Evolutionary conservation across 2,888 invertebrate genomes (phyloP).

Genomic region (Alloscopus bannaensis): DNA sequence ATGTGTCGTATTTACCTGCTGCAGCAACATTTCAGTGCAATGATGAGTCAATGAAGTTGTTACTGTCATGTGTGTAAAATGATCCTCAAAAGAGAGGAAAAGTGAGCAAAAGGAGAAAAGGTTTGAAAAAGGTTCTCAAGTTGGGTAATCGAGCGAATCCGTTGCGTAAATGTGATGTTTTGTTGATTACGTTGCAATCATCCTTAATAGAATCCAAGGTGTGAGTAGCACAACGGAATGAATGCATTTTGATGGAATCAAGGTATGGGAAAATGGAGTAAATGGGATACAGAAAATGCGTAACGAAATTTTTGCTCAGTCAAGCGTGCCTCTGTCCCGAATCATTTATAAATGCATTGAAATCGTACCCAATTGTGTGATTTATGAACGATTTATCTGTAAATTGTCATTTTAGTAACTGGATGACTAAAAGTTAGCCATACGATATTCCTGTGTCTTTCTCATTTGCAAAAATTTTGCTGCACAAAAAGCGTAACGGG

Average conservation of each 20-base stretch:
- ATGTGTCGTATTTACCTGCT: background rate
- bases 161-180: slow-evolving; percentile 30
- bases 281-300: no score
- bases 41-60: slow-evolving; percentile 23
- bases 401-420: no score
- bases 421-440: no score
- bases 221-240: no score
- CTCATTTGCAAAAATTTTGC: no score
- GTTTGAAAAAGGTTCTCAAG: slow-evolving; percentile 3
- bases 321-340: no score
- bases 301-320: no score
- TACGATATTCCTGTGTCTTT: no score
- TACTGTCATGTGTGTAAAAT: slow-evolving; percentile 43
- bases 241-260: background rate
- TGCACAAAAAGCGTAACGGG: background rate
- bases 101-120: background rate
- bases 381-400: no score
- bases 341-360: no score
- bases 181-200: slow-evolving; percentile 29
- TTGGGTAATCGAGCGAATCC: slow-evolving; percentile 32
- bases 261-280: background rate
- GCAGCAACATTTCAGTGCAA: background rate
- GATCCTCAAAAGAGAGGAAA: slow-evolving; percentile 19
- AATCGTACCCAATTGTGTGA: no score
- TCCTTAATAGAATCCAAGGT: background rate